A percentile compares a stretch with the other conserved stretches of the same genome.
Conservation (phyloP, 2,797 vertebrate species). For the Pyrocephalus nanus region DNA sequence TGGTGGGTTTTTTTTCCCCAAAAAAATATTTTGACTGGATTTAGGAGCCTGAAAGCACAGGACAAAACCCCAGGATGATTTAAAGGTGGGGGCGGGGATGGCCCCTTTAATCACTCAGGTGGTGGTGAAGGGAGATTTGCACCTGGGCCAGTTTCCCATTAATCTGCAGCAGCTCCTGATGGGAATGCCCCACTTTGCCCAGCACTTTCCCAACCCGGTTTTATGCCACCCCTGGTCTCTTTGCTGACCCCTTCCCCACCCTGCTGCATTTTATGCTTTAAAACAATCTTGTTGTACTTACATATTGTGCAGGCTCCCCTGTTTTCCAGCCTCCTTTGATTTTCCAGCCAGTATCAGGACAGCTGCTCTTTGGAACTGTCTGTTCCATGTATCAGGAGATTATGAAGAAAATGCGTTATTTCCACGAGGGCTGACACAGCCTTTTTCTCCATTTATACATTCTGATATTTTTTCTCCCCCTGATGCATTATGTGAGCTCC, state of each 20-base stretch:
- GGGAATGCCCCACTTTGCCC: not conserved
- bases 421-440: not conserved
- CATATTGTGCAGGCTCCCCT: not conserved
- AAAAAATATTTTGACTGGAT: not conserved
- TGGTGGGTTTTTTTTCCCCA: not conserved
- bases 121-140: not conserved
- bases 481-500: not conserved
- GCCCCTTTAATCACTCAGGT: not conserved
- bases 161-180: not conserved
- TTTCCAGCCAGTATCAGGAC: not conserved
- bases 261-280: not conserved
- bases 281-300: not conserved
- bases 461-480: not conserved
- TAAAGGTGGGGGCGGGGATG: not conserved
- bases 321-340: not conserved
- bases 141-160: not conserved
- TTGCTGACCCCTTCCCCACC: not conserved
- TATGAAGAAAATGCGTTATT: conserved; percentile 17
- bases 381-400: not conserved
- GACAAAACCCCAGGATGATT: accelerated
- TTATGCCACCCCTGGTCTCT: not conserved
- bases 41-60: not conserved
- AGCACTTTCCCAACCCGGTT: not conserved
- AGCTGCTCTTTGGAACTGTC: not conserved
- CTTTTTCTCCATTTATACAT: not conserved